Evolutionary conservation across 2,888 invertebrate genomes (phyloP), one percentile per base, ranked within the genome.

Genomic region (Beris chalybata): DNA sequence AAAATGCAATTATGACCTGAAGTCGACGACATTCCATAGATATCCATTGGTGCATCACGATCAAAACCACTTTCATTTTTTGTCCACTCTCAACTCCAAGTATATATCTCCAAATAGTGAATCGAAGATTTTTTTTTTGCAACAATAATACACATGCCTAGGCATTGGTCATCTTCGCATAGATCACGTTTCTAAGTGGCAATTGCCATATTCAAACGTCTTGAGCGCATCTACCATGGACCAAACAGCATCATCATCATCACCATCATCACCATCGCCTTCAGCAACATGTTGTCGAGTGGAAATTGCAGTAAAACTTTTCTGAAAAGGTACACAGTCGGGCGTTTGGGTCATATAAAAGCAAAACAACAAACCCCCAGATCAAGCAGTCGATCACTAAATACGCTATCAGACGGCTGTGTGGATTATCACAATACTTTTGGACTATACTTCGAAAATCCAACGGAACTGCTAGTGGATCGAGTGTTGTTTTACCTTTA

Each of bases 341-440:
- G 38, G 38, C 61, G 50, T 50, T 43, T 22, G 31, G 55, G 69
- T 69, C 69, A 72, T 78, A 80, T 79, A 79, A 76, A 79, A 79
- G 77, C 78, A 72, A 72, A 74, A 73, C 73, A 73, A 74, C 68
- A 66, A 71, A 71, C 72, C 74, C 71, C 76, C 76, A 74, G 73
- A 74, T 73, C 71, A 72, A 75, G 75, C 77, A 79, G 79, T 79
- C 72, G 74, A 74, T 72, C 75, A 74, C 75, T 75, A 73, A 76
- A 75, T 65, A 70, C 69, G 69, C 69, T 70, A 64, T 66, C 65
- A 67, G 15, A 58, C 65, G 64, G 63, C 61, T 65, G 63, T 50
- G 53, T 38, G 45, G n/a, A 48, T 48, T 15, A 48, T 15, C n/a
- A 11, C 9, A 9, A 44, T 4, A 11, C 47, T 48, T 15, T 48